phyloP scores from a whole-genome alignment of 2,797 vertebrate genomes.

The Anguilla anguilla region DNA sequence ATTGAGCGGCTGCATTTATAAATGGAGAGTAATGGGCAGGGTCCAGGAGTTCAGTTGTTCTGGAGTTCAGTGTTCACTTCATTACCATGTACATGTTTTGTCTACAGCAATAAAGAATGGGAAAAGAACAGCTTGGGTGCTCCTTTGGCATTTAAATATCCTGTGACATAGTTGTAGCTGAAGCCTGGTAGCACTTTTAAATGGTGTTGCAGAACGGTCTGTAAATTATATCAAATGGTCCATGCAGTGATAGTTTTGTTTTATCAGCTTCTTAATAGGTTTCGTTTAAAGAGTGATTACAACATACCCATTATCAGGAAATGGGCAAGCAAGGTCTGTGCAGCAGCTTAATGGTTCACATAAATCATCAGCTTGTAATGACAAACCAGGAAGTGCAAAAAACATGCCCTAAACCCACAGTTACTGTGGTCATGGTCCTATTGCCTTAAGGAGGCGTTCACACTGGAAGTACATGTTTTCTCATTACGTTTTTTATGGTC shows the following conservation, averaged over 20 bases:
- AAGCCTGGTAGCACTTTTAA: constrained; percentile 6
- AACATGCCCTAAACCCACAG: neutral
- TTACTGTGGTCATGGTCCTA: neutral
- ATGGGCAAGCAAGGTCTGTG: neutral
- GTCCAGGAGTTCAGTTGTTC: constrained; percentile 49
- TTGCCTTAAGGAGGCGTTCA: neutral
- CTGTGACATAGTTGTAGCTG: neutral
- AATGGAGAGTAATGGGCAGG: constrained; percentile 36
- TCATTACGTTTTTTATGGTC: neutral
- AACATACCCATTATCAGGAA: constrained; percentile 23
- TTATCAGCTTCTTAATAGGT: constrained; percentile 10
- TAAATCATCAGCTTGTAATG: constrained; percentile 7
- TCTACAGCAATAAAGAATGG: neutral
- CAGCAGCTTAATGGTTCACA: neutral
- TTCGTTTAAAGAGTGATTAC: constrained; percentile 22
- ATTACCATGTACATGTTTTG: constrained; percentile 54
- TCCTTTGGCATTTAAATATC: neutral
- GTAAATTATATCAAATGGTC: constrained; percentile 31
- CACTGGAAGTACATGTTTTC: neutral
- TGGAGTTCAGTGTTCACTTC: constrained; percentile 49
- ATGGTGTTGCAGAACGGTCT: neutral
- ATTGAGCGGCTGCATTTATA: constrained; percentile 37
- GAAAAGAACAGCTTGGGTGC: constrained; percentile 9
- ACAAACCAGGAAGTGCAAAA: constrained; percentile 4
- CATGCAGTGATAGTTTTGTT: neutral